Evolutionary conservation across 2,888 invertebrate genomes (phyloP).

Genomic region (Drosophila acutilabella): DNA sequence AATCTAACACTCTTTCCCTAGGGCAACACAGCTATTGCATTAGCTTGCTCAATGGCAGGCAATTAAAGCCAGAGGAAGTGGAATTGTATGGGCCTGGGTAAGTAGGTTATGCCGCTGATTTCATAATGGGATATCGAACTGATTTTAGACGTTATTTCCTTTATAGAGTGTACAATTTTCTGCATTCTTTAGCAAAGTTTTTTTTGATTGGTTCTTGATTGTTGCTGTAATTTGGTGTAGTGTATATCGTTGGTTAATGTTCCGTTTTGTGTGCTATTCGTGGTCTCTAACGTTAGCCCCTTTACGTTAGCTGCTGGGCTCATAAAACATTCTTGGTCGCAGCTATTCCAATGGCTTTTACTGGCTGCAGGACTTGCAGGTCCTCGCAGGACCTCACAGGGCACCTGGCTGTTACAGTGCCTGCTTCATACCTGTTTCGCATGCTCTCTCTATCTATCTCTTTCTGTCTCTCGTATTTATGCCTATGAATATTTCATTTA

Average conservation of each 20-base stretch:
- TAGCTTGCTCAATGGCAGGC: not conserved
- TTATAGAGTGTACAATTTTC: slow-evolving; percentile 4
- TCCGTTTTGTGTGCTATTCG: slow-evolving; percentile 4
- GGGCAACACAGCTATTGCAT: not conserved
- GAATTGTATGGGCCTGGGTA: not conserved
- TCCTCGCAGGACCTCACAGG: not conserved
- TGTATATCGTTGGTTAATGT: slow-evolving; percentile 29
- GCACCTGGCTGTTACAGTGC: slow-evolving; percentile 3
- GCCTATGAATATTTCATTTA: slow-evolving; percentile 79
- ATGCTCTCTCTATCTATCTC: slow-evolving; percentile 2
- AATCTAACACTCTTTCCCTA: slow-evolving; percentile 1
- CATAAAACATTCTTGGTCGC: slow-evolving; percentile 72
- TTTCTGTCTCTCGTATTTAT: slow-evolving; percentile 63
- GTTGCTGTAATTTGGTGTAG: slow-evolving; percentile 5
- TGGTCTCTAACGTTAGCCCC: slow-evolving; percentile 8
- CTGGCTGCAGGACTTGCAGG: slow-evolving; percentile 16
- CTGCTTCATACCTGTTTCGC: slow-evolving; percentile 2
- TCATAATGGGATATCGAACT: not conserved
- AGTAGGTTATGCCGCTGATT: not conserved
- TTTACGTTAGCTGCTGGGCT: slow-evolving; percentile 43
- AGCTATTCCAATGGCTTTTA: slow-evolving; percentile 50
- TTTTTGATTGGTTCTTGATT: not conserved
- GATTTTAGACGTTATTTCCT: no score
- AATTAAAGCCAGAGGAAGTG: not conserved
- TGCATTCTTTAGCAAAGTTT: not conserved